phyloP scores from a whole-genome alignment of 1,140 invertebrate species.

The Colletes latitarsis region DNA sequence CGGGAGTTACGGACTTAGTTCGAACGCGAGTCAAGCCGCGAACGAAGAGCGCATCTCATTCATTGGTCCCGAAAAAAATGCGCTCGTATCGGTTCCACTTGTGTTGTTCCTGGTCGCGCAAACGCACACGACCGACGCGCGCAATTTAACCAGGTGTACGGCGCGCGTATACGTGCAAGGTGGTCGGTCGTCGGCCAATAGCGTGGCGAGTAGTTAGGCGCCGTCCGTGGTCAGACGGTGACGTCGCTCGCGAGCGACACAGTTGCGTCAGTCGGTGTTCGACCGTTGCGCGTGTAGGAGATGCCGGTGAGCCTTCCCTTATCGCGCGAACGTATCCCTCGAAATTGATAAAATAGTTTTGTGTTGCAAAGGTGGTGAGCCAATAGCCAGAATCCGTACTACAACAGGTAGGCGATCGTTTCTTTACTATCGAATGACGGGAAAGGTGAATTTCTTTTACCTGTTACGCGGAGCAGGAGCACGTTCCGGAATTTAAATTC shows the following conservation, averaged over 20 bases:
- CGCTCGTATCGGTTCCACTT: slow-evolving; percentile 30
- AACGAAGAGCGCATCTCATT: slow-evolving; percentile 28
- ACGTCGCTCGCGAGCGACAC: slow-evolving; percentile 2
- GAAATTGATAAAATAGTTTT: not conserved
- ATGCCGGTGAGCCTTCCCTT: not conserved
- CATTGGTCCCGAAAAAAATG: slow-evolving; percentile 13
- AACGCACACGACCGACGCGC: slow-evolving; percentile 8
- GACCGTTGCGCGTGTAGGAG: not conserved
- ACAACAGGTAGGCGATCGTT: not conserved
- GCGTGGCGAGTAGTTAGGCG: slow-evolving; percentile 39
- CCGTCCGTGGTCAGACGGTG: slow-evolving; percentile 45
- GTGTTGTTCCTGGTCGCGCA: slow-evolving; percentile 38
- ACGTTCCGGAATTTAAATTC: too few species aligned
- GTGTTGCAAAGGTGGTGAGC: not conserved
- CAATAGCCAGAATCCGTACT: not conserved
- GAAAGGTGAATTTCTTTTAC: not conserved
- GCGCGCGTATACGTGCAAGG: slow-evolving; percentile 9
- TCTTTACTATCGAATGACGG: not conserved
- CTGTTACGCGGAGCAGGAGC: too few species aligned
- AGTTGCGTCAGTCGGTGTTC: slow-evolving; percentile 47
- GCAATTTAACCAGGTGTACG: slow-evolving; percentile 33
- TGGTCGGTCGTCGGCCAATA: slow-evolving; percentile 53
- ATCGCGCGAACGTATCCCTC: not conserved
- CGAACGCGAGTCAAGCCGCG: not conserved
- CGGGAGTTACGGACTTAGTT: not conserved